A percentile compares a stretch with the other conserved stretches of the same genome.
phyloP scores from a whole-genome alignment of 2,113 vertebrate genomes.

The Salvelinus sp. region DNA sequence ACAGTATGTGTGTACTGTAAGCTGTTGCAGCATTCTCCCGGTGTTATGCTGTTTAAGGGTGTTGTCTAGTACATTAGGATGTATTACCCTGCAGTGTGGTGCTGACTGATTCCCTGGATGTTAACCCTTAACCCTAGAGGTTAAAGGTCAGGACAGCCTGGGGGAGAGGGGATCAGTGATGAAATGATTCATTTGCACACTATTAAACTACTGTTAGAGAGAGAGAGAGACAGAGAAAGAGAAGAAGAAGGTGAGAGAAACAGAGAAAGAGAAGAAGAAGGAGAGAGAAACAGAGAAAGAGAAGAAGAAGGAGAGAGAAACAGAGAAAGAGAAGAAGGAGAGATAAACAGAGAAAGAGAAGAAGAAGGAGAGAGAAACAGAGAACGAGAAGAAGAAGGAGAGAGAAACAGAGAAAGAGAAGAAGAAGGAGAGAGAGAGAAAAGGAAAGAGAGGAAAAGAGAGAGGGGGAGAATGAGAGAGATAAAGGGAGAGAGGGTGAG shows the following conservation, averaged over 20 bases:
- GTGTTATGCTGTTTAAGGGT: constrained; percentile 15
- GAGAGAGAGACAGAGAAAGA: not conserved
- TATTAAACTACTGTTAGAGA: constrained; percentile 53
- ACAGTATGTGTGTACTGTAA: constrained; percentile 5
- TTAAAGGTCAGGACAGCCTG: constrained; percentile 55
- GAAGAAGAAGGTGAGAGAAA: not conserved
- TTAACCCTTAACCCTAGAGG: constrained; percentile 61
- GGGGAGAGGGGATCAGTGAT: constrained; percentile 49
- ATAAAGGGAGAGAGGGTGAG: not conserved
- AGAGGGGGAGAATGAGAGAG: not conserved
- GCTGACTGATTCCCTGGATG: constrained; percentile 48
- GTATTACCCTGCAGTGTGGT: constrained; percentile 62
- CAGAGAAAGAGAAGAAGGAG: not conserved
- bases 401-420: not conserved
- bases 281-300: not conserved
- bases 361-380: not conserved
- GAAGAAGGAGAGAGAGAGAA: constrained; percentile 9
- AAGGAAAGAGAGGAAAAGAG: constrained; percentile 20
- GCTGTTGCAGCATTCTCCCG: not conserved
- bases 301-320: constrained; percentile 22
- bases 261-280: constrained; percentile 18
- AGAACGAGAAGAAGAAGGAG: not conserved
- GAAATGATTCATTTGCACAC: constrained; percentile 68
- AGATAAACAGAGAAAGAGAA: constrained; percentile 4
- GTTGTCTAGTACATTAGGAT: constrained; percentile 44